Conservation (phyloP, 1,140 invertebrate genomes). For the Mizuhopecten yessoensis region DNA sequence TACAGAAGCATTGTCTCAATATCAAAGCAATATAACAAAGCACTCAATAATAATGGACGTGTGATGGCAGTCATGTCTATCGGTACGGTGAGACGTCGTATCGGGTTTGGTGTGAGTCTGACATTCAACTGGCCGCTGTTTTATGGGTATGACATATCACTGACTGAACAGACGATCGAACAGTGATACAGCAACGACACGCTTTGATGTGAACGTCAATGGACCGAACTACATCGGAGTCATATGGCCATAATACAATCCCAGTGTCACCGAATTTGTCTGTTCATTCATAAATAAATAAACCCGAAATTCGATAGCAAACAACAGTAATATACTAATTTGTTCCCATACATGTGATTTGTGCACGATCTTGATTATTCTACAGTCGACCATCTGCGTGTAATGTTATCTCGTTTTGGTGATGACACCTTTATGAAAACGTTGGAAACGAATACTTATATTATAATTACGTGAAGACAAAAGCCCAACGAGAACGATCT, state of each 20-base stretch:
- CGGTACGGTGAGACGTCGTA: neutral
- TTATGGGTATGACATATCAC: neutral
- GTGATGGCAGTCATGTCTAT: too few species aligned
- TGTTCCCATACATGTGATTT: neutral
- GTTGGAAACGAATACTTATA: neutral
- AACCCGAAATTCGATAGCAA: neutral
- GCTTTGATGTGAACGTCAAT: too few species aligned
- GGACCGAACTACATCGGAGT: neutral
- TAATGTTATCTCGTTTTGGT: too few species aligned
- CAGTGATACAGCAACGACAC: too few species aligned
- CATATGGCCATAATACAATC: neutral
- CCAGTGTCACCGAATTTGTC: neutral
- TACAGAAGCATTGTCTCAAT: too few species aligned
- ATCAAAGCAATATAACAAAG: too few species aligned
- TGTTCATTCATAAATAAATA: neutral
- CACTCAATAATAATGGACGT: neutral
- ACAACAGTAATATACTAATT: neutral
- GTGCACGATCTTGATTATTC: too few species aligned
- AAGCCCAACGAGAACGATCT: neutral
- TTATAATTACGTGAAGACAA: neutral
- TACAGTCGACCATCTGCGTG: too few species aligned
- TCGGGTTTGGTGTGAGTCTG: neutral
- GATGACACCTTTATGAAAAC: too few species aligned
- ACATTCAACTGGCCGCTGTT: neutral
- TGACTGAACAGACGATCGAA: neutral